These are phyloP conservation scores for Achroia grisella DNA, from an alignment of 1,140 invertebrate species.

Conservation along the genomic window DNA sequence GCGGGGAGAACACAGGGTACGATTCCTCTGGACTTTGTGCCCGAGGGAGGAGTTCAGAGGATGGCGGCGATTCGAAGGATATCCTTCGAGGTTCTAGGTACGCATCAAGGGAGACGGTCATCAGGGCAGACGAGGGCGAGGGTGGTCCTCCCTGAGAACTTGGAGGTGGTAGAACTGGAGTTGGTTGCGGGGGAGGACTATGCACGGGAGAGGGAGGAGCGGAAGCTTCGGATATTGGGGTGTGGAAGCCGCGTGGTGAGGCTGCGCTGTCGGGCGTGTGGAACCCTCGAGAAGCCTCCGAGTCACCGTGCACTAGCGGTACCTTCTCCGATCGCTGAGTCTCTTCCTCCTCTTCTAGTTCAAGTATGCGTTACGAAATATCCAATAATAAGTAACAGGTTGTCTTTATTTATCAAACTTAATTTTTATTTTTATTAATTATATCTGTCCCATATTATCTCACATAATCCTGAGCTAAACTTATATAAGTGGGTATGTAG, in stretches of 20 bases:
- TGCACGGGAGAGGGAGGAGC: constrained; percentile 72
- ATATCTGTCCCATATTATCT: too few relatives aligned
- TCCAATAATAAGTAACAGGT: not conserved
- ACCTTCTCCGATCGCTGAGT: constrained; percentile 51
- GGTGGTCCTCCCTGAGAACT: constrained; percentile 75
- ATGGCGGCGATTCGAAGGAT: constrained; percentile 84
- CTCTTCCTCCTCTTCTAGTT: constrained; percentile 45
- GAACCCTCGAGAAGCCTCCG: constrained; percentile 57
- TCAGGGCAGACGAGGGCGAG: constrained; percentile 88
- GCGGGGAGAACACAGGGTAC: constrained; percentile 89
- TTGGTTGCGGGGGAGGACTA: constrained; percentile 44
- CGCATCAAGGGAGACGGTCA: constrained; percentile 87
- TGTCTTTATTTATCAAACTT: not conserved
- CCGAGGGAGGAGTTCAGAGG: constrained; percentile 79
- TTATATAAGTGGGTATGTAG: too few relatives aligned
- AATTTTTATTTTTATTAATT: not conserved
- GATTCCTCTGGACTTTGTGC: constrained; percentile 83
- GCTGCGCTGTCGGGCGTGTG: constrained; percentile 65
- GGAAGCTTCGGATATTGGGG: constrained; percentile 76
- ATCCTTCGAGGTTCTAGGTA: constrained; percentile 87
- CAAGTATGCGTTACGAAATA: not conserved
- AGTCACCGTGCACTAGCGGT: constrained; percentile 59
- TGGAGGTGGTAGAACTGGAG: constrained; percentile 76
- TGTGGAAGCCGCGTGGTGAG: constrained; percentile 79
- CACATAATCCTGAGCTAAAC: too few relatives aligned